phyloP scores from a whole-genome alignment of 1,140 invertebrate genomes.

The Dinothrombium tinctorium region DNA sequence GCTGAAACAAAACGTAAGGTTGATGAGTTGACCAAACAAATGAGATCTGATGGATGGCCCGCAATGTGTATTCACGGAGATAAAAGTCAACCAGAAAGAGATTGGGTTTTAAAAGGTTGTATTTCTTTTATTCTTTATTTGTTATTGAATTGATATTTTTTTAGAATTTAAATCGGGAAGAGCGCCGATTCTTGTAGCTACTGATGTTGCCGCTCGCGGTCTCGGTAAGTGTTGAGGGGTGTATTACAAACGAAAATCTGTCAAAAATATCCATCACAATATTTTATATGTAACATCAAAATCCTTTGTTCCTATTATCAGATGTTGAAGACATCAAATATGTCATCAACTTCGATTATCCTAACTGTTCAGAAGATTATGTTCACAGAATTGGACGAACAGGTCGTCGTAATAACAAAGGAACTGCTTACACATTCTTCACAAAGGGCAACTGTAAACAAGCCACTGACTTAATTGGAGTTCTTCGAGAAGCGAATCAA shows the following conservation, averaged over 20 bases:
- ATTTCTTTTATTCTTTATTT: slow-evolving; percentile 3
- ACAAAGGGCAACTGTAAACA: slow-evolving; percentile 25
- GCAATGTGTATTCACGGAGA: slow-evolving; percentile 92
- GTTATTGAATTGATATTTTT: slow-evolving; percentile 19
- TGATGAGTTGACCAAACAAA: slow-evolving; percentile 74
- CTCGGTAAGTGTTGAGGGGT: slow-evolving; percentile 30
- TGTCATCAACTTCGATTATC: slow-evolving; percentile 99
- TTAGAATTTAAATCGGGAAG: slow-evolving; percentile 58
- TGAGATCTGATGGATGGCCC: slow-evolving; percentile 76
- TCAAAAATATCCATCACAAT: too few relatives aligned
- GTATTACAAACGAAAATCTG: too few relatives aligned
- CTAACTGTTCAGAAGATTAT: slow-evolving; percentile 93
- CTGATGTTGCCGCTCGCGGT: slow-evolving; percentile 73
- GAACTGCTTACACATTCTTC: slow-evolving; percentile 96
- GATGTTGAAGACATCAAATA: slow-evolving; percentile 98
- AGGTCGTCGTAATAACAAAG: slow-evolving; percentile 58
- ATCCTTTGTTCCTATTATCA: too few relatives aligned
- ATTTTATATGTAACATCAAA: too few relatives aligned
- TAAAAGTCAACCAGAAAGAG: slow-evolving; percentile 87
- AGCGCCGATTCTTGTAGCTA: slow-evolving; percentile 60
- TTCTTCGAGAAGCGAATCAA: slow-evolving; percentile 23
- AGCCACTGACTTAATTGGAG: slow-evolving; percentile 21
- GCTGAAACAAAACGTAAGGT: slow-evolving; percentile 91
- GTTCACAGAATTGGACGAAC: slow-evolving; percentile 97
- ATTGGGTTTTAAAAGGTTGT: slow-evolving; percentile 59